Evolutionary conservation across 1,140 invertebrate genomes (phyloP).

Genomic region (Andrena cerasifolii): DNA sequence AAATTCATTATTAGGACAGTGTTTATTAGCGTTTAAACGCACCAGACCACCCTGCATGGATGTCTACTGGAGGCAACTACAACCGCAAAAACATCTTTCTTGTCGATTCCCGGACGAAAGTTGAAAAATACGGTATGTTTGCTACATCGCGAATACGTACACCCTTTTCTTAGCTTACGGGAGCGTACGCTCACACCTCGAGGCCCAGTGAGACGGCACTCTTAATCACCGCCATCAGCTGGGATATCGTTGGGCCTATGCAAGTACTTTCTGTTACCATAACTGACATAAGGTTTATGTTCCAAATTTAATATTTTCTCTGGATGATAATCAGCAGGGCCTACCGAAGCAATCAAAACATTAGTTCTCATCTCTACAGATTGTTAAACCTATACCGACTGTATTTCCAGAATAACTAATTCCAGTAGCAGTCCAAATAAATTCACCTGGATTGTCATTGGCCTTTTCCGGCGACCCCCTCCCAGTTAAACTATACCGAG

Average conservation of each 20-base stretch:
- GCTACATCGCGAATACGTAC: too few relatives aligned
- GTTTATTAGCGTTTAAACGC: too few relatives aligned
- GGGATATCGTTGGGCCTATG: slow-evolving; percentile 71
- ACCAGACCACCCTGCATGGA: too few relatives aligned
- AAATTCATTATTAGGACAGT: too few relatives aligned
- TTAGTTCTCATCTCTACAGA: slow-evolving; percentile 43
- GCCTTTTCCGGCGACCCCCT: slow-evolving; percentile 68
- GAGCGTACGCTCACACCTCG: too few relatives aligned
- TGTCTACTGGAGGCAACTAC: too few relatives aligned
- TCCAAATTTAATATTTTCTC: slow-evolving; percentile 60
- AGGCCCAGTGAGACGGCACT: too few relatives aligned
- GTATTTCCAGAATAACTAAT: slow-evolving; percentile 30
- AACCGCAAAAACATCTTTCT: too few relatives aligned
- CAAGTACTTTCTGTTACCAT: slow-evolving; percentile 81
- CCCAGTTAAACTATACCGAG: slow-evolving; percentile 85
- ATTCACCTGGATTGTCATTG: slow-evolving; percentile 43
- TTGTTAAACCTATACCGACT: slow-evolving; percentile 42
- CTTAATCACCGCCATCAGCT: slow-evolving; percentile 70
- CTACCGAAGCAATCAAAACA: slow-evolving; percentile 65
- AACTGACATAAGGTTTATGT: slow-evolving; percentile 83
- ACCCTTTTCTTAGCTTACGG: too few relatives aligned
- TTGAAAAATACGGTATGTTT: too few relatives aligned
- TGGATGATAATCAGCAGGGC: slow-evolving; percentile 83
- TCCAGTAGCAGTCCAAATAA: slow-evolving; percentile 66
- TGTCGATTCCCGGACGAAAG: too few relatives aligned